These are phyloP conservation scores for Zeugodacus cucurbitae DNA, from an alignment of 1,140 invertebrate species.

Conservation along the genomic window DNA sequence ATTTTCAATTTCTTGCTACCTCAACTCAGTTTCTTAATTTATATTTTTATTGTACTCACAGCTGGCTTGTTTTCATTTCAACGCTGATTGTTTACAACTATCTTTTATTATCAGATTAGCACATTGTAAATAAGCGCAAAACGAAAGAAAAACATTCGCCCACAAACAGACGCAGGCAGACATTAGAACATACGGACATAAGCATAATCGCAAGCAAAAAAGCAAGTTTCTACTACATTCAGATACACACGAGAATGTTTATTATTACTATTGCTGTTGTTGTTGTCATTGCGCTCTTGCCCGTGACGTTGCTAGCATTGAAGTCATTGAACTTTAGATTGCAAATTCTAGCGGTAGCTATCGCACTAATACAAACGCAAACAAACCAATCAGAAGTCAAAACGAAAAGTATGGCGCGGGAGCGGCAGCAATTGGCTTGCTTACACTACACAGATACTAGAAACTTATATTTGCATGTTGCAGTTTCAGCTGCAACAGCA, in stretches of 20 bases:
- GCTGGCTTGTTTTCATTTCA: background rate
- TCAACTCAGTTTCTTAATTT: background rate
- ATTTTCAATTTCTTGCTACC: too few relatives aligned
- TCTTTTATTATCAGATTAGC: conserved; percentile 31
- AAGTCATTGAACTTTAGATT: conserved; percentile 35
- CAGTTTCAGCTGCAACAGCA: background rate
- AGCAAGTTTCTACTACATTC: conserved; percentile 2
- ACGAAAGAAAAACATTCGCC: background rate
- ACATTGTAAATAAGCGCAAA: background rate
- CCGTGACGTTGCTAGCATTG: conserved; percentile 9
- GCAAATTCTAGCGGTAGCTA: conserved; percentile 38
- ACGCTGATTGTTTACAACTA: background rate
- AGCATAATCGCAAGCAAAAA: background rate
- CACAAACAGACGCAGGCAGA: background rate
- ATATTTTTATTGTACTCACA: background rate
- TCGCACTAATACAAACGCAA: conserved; percentile 4
- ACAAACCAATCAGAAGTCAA: background rate
- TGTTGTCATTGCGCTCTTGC: conserved; percentile 33
- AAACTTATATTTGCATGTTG: background rate
- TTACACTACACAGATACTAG: background rate
- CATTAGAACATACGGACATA: background rate
- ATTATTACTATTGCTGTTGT: background rate
- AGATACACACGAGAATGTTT: background rate
- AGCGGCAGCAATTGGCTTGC: background rate
- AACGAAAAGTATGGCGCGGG: background rate